A percentile compares a stretch with the other conserved stretches of the same genome.
phyloP scores from a whole-genome alignment of 2,888 invertebrate genomes.

The Monoplex corrugatus region DNA sequence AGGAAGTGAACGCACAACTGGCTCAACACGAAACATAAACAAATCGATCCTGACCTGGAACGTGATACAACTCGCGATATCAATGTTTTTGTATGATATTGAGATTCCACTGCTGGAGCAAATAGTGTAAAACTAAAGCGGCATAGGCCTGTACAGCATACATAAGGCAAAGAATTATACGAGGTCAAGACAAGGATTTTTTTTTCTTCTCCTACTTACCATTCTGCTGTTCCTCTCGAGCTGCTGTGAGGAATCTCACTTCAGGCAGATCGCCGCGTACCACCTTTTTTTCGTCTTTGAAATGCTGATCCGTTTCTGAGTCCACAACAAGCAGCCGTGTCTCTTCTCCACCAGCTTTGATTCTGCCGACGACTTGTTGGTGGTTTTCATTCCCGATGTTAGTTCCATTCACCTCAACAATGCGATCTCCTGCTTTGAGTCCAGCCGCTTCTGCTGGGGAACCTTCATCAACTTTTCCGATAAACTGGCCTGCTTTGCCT shows the following conservation, averaged over 20 bases:
- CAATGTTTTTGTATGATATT: too few relatives aligned
- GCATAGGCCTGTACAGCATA: too few relatives aligned
- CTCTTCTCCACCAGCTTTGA: constrained; percentile 91
- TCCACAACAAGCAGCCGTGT: constrained; percentile 94
- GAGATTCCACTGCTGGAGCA: neutral
- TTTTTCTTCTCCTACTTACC: constrained; percentile 17
- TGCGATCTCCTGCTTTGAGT: constrained; percentile 90
- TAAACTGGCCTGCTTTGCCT: constrained; percentile 95
- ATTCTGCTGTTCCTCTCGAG: neutral
- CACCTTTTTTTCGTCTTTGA: constrained; percentile 84
- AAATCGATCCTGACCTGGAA: too few relatives aligned
- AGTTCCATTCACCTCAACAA: constrained; percentile 90
- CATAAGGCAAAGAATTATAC: too few relatives aligned
- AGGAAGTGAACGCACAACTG: constrained; percentile 9
- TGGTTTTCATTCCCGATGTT: constrained; percentile 96
- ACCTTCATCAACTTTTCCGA: constrained; percentile 93
- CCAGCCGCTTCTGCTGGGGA: constrained; percentile 85
- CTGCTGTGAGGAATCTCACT: constrained; percentile 50
- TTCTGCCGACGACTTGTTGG: constrained; percentile 94
- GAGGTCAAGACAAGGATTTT: too few relatives aligned
- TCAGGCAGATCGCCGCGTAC: constrained; percentile 70
- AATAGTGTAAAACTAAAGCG: too few relatives aligned
- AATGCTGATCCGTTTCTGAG: constrained; percentile 88
- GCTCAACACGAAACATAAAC: constrained; percentile 17
- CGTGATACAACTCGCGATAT: too few relatives aligned